Evolutionary conservation across 2,797 vertebrate genomes (phyloP), one percentile per base, ranked within the genome.

Genomic region (Simalia tracyae): DNA sequence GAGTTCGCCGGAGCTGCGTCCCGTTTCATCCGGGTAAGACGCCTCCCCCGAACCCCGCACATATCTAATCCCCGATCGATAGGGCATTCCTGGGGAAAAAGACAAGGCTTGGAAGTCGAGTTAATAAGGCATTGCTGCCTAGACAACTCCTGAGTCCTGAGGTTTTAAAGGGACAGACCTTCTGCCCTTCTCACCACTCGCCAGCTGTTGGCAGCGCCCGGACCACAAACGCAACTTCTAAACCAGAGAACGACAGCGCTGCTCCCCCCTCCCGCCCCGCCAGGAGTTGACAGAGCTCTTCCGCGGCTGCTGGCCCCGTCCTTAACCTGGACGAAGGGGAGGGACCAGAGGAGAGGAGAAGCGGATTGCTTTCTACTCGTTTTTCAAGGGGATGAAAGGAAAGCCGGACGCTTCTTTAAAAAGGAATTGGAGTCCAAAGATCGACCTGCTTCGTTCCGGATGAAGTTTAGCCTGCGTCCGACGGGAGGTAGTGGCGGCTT

Each of bases 121-220:
- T 94, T 93, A 95, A 94, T 59, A 87, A 86, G 94, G 93, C 26
- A 26, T 56, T 17, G 57, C 90, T 60, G 92, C 72, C 92, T 89
- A 88, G 91, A 5, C 54, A 76, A 91, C 92, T 86, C 91, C 56
- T 5, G 85, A 46, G 89, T 76, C 85, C 88, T 3, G 26, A 76
- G 90, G 93, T 89, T 93, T 92, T 86, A 50, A 92, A 86, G 93
- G 61, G 86, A 91, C 91, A 87, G 91, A 92, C 54, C 0, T 92
- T 0, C 6, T 90, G n/a, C 15, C 90, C 81, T 91, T 5, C 68
- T 88, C 89, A 50, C 46, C 6, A 84, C 85, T 66, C 89, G n/a
- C 10, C 17, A 36, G 42, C 91, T 57, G 59, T 28, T 87, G 31
- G 46, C 66, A 22, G 4, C 56, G 92, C 91, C 92, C 15, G 59